Percentiles rank a stretch among this genome's conserved stretches.
These are phyloP conservation scores for Acronicta aceris DNA, from an alignment of 2,888 invertebrate species.

Conservation along the genomic window DNA sequence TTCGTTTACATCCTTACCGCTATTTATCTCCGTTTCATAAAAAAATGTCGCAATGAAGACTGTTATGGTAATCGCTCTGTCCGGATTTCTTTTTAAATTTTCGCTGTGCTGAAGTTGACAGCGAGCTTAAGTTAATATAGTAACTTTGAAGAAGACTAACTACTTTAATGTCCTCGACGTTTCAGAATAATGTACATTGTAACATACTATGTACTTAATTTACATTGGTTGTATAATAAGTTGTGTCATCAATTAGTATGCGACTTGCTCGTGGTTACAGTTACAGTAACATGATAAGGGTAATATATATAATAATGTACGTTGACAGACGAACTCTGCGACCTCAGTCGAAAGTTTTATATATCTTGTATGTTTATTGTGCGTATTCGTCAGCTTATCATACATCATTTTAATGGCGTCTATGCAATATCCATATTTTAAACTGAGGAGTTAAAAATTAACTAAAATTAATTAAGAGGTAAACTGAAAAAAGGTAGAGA, in stretches of 20 bases:
- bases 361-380: too few species aligned
- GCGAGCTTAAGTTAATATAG: conserved; percentile 5
- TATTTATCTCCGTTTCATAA: conserved; percentile 3
- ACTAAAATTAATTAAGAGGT: too few species aligned
- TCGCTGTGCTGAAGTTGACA: background rate
- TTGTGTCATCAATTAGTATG: background rate
- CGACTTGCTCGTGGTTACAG: background rate
- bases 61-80: background rate
- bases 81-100: conserved; percentile 4
- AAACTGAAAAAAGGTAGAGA: too few species aligned
- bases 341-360: too few species aligned
- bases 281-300: too few species aligned
- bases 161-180: background rate
- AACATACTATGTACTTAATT: background rate
- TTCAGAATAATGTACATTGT: too few species aligned
- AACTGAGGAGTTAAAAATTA: too few species aligned
- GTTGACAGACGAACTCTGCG: too few species aligned
- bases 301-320: too few species aligned
- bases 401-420: too few species aligned
- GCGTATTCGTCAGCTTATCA: too few species aligned
- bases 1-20: background rate
- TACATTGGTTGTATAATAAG: background rate
- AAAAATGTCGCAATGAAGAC: conserved; percentile 5
- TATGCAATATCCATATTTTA: too few species aligned
- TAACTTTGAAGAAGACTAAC: conserved; percentile 5